Evolutionary conservation across 2,797 vertebrate species (phyloP).

Genomic region (Apodemus agrarius): DNA sequence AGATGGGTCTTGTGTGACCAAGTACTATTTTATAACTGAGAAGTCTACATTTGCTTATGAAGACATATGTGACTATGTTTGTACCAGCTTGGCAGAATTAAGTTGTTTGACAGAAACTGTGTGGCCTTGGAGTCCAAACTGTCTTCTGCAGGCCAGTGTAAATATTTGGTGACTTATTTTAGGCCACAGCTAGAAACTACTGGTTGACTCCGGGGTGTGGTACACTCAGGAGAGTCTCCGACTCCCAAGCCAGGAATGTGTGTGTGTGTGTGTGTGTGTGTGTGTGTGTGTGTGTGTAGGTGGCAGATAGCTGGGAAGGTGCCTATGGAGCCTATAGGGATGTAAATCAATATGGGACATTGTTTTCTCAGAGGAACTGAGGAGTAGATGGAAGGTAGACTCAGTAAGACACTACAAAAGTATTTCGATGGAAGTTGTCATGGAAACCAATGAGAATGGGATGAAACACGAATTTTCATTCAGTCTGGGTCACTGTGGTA

Average conservation of each 20-base stretch:
- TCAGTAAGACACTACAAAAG: neutral
- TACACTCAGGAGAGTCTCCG: neutral
- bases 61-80: neutral
- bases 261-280: neutral
- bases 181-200: neutral
- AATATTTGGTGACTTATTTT: neutral
- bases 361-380: neutral
- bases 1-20: neutral
- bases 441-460: neutral
- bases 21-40: neutral
- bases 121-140: neutral
- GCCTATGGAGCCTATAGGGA: too few species aligned
- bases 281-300: too few species aligned
- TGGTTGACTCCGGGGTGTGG: neutral
- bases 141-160: neutral
- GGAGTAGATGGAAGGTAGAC: neutral
- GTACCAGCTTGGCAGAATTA: neutral
- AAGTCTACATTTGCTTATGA: neutral
- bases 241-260: neutral
- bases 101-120: neutral
- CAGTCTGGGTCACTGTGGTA: neutral
- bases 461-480: slow-evolving; percentile 3
- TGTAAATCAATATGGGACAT: neutral
- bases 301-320: neutral
- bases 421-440: neutral